Conservation (phyloP, 2,113 vertebrate genomes). For the Sterrhoptilus dennistouni region DNA sequence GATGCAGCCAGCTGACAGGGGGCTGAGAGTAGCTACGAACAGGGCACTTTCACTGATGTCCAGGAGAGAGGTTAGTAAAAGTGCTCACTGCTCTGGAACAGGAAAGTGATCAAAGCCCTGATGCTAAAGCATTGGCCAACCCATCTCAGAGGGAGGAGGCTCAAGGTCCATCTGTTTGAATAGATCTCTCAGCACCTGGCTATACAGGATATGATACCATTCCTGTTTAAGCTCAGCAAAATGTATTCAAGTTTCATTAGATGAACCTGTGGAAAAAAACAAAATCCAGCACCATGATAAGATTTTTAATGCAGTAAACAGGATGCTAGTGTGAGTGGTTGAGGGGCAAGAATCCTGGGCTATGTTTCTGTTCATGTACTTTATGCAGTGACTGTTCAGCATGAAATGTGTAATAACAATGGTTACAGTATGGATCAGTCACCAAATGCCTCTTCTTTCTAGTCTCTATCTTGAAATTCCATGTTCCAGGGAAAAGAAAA, state of each 20-base stretch:
- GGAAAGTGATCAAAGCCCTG: neutral
- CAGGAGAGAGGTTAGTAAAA: neutral
- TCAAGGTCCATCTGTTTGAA: neutral
- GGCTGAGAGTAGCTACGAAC: accelerated
- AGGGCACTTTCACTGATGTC: neutral
- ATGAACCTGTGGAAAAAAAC: neutral
- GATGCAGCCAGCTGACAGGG: neutral
- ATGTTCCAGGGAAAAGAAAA: neutral
- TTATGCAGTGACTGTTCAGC: neutral
- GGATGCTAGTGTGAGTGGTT: neutral
- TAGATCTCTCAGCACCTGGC: neutral
- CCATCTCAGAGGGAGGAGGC: neutral
- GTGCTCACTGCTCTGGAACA: neutral
- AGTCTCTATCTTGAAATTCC: neutral
- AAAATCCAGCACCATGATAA: neutral
- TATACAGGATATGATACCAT: neutral
- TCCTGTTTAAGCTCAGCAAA: constrained; percentile 6
- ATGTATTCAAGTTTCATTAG: neutral
- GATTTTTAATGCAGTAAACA: neutral
- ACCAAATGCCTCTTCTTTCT: neutral
- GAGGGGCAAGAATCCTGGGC: neutral
- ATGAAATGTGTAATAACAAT: neutral
- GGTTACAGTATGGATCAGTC: neutral
- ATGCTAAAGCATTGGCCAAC: neutral
- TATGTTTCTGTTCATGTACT: neutral